Evolutionary conservation across 2,113 vertebrate genomes (phyloP).

Genomic region (Burhinus oedicnemus): DNA sequence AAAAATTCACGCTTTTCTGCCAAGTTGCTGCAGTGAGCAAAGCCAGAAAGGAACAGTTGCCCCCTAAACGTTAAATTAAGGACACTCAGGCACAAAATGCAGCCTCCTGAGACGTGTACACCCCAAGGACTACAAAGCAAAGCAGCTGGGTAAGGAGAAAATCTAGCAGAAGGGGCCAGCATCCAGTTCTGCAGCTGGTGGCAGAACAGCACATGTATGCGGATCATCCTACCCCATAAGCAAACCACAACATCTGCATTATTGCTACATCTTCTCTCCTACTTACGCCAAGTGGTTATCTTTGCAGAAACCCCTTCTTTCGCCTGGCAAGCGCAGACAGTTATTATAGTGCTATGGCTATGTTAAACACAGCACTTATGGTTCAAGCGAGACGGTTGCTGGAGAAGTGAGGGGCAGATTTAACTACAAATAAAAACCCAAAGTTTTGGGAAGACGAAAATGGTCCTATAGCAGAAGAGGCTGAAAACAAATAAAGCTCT

Average conservation of each 20-base stretch:
- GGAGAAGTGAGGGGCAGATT: neutral
- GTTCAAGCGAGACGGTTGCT: neutral
- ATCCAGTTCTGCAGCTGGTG: neutral
- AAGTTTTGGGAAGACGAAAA: neutral
- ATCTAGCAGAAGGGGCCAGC: neutral
- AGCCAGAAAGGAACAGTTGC: neutral
- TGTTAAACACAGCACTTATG: neutral
- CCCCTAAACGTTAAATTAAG: neutral
- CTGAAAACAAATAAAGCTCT: neutral
- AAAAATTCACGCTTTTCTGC: neutral
- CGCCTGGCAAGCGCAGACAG: neutral
- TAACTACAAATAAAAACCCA: neutral
- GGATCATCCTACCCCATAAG: neutral
- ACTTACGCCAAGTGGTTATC: neutral
- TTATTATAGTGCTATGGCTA: neutral
- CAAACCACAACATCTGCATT: neutral
- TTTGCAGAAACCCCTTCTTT: neutral
- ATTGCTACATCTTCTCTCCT: neutral
- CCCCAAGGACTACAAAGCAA: neutral
- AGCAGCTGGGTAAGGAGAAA: neutral
- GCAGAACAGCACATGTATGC: neutral
- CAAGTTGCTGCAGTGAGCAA: neutral
- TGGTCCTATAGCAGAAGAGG: neutral
- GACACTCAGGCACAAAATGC: neutral
- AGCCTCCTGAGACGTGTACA: neutral